phyloP scores from a whole-genome alignment of 2,797 vertebrate species.

The Macropus fuliginosus region DNA sequence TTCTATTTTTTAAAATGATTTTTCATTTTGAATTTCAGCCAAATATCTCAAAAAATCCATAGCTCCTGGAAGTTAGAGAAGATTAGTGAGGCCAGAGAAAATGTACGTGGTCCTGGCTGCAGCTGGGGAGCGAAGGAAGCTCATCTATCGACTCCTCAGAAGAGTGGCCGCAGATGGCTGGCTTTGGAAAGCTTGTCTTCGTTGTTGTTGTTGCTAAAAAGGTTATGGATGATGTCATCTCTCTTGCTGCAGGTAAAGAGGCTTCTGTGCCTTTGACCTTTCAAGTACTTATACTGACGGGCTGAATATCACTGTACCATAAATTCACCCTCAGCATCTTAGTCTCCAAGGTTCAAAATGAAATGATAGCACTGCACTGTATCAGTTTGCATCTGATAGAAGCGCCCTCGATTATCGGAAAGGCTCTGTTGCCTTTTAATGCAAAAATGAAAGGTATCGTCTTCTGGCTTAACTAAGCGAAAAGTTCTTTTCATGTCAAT shows the following conservation, averaged over 20 bases:
- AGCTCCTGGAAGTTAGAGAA: constrained; percentile 73
- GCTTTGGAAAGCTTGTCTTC: constrained; percentile 71
- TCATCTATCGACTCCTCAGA: constrained; percentile 81
- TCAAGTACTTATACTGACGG: constrained; percentile 55
- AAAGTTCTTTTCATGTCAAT: constrained; percentile 19
- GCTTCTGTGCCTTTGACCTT: constrained; percentile 53
- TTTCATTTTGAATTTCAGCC: constrained; percentile 75
- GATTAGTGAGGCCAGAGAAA: constrained; percentile 75
- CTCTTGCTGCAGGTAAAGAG: constrained; percentile 62
- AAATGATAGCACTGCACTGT: constrained; percentile 14
- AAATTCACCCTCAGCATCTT: constrained; percentile 51
- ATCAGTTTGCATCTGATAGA: constrained; percentile 16
- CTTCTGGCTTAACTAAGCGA: background rate
- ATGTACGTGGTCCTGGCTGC: constrained; percentile 65
- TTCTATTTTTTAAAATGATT: constrained; percentile 78
- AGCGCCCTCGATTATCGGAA: constrained; percentile 30
- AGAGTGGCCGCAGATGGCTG: constrained; percentile 76
- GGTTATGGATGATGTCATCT: constrained; percentile 74
- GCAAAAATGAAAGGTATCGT: background rate
- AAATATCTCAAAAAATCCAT: constrained; percentile 68
- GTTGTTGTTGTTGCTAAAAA: constrained; percentile 68
- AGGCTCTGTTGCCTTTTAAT: constrained; percentile 23
- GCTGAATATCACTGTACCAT: constrained; percentile 55
- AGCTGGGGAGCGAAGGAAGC: constrained; percentile 76
- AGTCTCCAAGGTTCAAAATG: constrained; percentile 38